Evolutionary conservation across 2,797 vertebrate genomes (phyloP), one percentile per base, ranked within the genome.

Genomic region (Crocidura indochinensis): DNA sequence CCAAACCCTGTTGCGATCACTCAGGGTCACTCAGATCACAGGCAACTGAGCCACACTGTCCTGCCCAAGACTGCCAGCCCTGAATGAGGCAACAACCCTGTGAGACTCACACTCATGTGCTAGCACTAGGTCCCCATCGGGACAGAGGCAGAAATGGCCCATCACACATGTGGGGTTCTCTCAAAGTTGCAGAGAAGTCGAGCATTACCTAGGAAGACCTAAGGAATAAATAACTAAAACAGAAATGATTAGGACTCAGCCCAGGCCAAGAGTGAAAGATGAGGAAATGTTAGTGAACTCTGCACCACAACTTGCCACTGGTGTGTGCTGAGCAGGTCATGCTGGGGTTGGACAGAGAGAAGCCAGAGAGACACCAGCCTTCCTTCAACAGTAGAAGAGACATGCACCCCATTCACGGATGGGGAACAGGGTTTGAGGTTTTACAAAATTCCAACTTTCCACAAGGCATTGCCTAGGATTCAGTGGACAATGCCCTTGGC

Each of bases 141-240:
- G 84, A 68, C 74, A 72, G 78, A 82, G 60, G 83, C 69, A 79
- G 51, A 68, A 17, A 5, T 56, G 53, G 53, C 11, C 53, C 53
- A 56, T 65, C 62, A 65, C 15, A 60, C 56, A 60, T 17, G 17
- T 46, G 17, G 10, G 7, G 24, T 67, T 22, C 68, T 46, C 86
- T 78, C 76, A 80, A 84, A 80, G 62, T 91, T 53, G 80, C 38
- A 81, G 47, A 31, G 46, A 60, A 90, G 56, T 49, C 60, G 27
- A 51, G 31, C 64, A 53, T 29, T 46, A 80, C n/a, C 65, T 68
- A 51, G 12, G 14, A 71, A 26, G 69, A 82, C 51, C 51, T 10
- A 51, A 49, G 26, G 56, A 75, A 74, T 85, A 84, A 85, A 80
- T 74, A 73, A 62, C 71, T 75, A 46, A 1, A 73, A 29, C 22